Evolutionary conservation across 2,888 invertebrate genomes (phyloP), one percentile per base, ranked within the genome.

Genomic region (Aethes cnicana): DNA sequence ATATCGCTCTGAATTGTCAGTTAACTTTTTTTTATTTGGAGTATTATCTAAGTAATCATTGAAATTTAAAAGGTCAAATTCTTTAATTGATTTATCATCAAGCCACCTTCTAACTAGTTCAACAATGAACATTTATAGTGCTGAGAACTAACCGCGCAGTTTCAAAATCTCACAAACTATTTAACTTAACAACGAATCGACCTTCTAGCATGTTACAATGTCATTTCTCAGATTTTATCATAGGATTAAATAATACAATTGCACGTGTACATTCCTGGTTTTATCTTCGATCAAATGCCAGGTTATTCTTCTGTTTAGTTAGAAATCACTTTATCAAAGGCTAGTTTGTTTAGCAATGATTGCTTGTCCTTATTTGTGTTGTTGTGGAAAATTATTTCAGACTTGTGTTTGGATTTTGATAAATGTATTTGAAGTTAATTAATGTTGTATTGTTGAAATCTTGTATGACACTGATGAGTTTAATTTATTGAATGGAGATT

Each of bases 181-280:
- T 20, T 20, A 32, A 9, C 25, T 39, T 47, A 16, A 30, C 8
- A 47, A n/a, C 47, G 25, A 47, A 12, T 36, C 28, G 49, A 43
- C 49, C 49, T 50, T 50, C 49, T 11, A 6, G 12, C 26, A 49
- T 36, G 43, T 42, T 33, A 42, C 49, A 50, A 52, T 52, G 50
- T 52, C 50, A 44, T 44, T 52, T 44, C 44, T 36, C 50, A 52
- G 50, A 44, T 32, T 37, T 37, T 35, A 42, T 49, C 49, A 39
- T 35, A 18, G 30, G 50, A 52, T 52, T 52, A 52, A 52, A 52
- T 50, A 50, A 50, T 52, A 25, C 44, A 52, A 50, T 44, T 25
- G 18, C 32, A 44, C 23, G 30, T 32, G 32, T 33, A 26, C 49
- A 49, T 49, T 49, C 49, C 35, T 42, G 11, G 35, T 20, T 28